Base-by-base conservation (phyloP, 1,140 invertebrate genomes). In the Melanaphis sacchari region DNA sequence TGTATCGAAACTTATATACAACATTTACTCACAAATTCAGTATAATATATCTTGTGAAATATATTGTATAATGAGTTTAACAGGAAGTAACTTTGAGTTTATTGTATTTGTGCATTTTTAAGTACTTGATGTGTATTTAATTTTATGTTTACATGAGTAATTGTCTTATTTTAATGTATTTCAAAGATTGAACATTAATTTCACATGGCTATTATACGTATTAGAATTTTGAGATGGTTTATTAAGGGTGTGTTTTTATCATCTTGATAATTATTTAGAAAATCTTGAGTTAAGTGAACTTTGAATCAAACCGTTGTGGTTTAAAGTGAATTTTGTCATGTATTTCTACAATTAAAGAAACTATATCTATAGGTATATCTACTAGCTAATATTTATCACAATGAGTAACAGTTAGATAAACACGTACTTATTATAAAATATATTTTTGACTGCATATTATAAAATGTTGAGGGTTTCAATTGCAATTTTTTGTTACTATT, bases 241-340 rank as follows among this genome's bases (percentile, higher is more conserved):
- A 43, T 89, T 54, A 31, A 54, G 46, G 88, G 88, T 89, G 49
- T 89, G n/a, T 88, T 88, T 89, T 38, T 89, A 15, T 26, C 31
- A 40, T 54, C 8, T 89, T 89, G 8, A 31, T 54, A 54, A 7
- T 26, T 40, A 38, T 40, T 89, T 11, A n/a, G 36, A 54, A 54
- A 89, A 54, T 49, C 88, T 54, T 89, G 87, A 40, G 26, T 54
- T 54, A 54, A n/a, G 88, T 89, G 49, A 89, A 89, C 8, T 46
- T 52, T 11, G 36, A 89, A 1, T 52, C 52, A 43, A 43, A 52
- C 22, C 3, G 18, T 43, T 40, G 36, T 36, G 36, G 46, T 38
- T 38, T 21, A 7, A 52, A 89, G n/a, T 38, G 15, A 89, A 52
- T 89, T 89, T 89, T 15, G 21, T 40, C 22, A 54, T 89, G 36